Evolutionary conservation across 2,888 invertebrate species (phyloP).

Genomic region (Tanytarsus gracilentus): DNA sequence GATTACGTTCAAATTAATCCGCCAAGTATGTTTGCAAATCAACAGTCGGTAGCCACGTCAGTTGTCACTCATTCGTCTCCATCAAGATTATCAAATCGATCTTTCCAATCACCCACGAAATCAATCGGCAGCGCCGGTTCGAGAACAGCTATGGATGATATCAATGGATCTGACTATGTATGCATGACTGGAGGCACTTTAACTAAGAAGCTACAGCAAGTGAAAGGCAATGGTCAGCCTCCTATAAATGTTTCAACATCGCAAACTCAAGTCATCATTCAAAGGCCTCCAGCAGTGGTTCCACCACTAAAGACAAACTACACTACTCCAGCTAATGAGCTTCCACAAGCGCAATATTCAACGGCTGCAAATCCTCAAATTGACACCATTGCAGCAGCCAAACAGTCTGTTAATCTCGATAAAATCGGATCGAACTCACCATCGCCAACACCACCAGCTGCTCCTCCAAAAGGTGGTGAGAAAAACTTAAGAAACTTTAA

Average conservation of each 20-base stretch:
- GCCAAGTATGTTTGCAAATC: conserved; percentile 16
- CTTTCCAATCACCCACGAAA: conserved; percentile 19
- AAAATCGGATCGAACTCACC: conserved; percentile 35
- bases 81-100: conserved; percentile 27
- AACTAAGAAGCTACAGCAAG: conserved; percentile 32
- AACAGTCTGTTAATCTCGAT: conserved; percentile 33
- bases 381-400: conserved; percentile 43
- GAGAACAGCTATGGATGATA: conserved; percentile 55
- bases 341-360: conserved; percentile 40
- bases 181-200: conserved; percentile 67
- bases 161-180: conserved; percentile 72
- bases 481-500: conserved; percentile 46
- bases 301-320: conserved; percentile 35
- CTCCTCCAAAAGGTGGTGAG: conserved; percentile 52
- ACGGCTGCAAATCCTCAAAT: conserved; percentile 41
- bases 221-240: conserved; percentile 16
- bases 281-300: conserved; percentile 13
- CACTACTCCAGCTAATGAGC: conserved; percentile 41
- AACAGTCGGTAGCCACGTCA: not conserved
- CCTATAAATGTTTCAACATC: conserved; percentile 4
- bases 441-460: conserved; percentile 58
- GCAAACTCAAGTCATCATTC: conserved; percentile 19
- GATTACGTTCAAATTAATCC: conserved; percentile 24
- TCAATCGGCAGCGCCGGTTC: conserved; percentile 34
- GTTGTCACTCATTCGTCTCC: conserved; percentile 15